These are phyloP conservation scores for Platysteira castanea DNA, from an alignment of 2,113 vertebrate species.

Conservation along the genomic window DNA sequence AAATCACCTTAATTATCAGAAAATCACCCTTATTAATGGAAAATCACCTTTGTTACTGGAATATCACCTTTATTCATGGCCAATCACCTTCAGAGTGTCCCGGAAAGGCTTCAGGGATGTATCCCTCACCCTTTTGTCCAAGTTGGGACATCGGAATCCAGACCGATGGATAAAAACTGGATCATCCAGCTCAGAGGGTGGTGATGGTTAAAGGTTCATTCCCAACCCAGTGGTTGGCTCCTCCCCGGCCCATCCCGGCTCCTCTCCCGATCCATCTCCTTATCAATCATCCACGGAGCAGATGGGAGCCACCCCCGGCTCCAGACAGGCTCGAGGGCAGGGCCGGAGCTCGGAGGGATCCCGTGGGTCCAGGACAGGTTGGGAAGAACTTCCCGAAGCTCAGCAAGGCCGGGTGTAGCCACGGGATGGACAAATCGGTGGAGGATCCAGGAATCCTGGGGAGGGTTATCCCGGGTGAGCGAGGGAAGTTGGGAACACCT, in stretches of 20 bases:
- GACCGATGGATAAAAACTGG: not conserved
- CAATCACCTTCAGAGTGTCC: not conserved
- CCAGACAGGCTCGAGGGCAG: not conserved
- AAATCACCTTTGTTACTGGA: not conserved
- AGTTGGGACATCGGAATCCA: not conserved
- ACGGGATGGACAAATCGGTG: not conserved
- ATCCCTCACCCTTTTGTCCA: not conserved
- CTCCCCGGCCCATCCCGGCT: not conserved
- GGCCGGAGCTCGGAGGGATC: not conserved
- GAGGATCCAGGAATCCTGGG: not conserved
- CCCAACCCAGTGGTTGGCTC: not conserved
- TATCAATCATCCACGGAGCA: not conserved
- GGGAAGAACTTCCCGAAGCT: not conserved
- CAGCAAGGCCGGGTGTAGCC: not conserved
- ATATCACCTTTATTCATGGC: not conserved
- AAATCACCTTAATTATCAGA: not conserved
- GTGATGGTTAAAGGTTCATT: not conserved
- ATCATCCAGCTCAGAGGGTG: accelerated
- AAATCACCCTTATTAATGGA: not conserved
- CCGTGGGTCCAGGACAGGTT: not conserved
- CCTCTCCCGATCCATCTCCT: not conserved
- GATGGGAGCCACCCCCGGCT: not conserved
- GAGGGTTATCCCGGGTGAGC: not conserved
- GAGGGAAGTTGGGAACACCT: not conserved
- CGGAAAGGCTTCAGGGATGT: not conserved